These are phyloP conservation scores for Rhyacichthys aspro DNA, from an alignment of 2,797 vertebrate genomes.

Conservation along the genomic window DNA sequence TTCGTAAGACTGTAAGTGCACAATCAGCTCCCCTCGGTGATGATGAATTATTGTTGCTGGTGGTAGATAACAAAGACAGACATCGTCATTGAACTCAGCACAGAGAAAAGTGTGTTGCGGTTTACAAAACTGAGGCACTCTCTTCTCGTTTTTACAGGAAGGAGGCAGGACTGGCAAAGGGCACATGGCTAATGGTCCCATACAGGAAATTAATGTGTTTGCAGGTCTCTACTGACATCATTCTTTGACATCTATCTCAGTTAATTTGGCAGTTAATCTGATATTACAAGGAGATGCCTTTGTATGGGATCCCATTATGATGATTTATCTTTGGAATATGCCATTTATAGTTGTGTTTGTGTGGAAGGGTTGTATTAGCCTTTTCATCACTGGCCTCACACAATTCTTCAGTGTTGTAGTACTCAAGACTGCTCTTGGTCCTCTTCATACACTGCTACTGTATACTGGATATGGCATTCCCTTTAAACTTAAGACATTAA, in stretches of 20 bases:
- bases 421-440: no score
- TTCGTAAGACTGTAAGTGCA: slow-evolving; percentile 46
- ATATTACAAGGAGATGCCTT: slow-evolving; percentile 58
- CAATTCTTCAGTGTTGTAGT: no score
- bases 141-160: slow-evolving; percentile 31
- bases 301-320: slow-evolving; percentile 46
- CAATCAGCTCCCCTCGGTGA: slow-evolving; percentile 41
- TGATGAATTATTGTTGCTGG: slow-evolving; percentile 62
- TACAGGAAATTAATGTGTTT: slow-evolving; percentile 62
- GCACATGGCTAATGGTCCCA: slow-evolving; percentile 61
- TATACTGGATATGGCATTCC: no score
- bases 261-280: slow-evolving; percentile 71
- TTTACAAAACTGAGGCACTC: slow-evolving; percentile 21
- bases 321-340: background rate
- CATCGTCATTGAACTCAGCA: slow-evolving; percentile 28
- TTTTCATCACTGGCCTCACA: no score
- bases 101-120: slow-evolving; percentile 26
- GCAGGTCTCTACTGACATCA: slow-evolving; percentile 31
- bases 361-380: no score
- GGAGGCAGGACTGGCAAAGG: slow-evolving; percentile 24
- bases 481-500: no score
- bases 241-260: slow-evolving; percentile 48
- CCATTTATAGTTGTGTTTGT: slow-evolving; percentile 24
- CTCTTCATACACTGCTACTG: no score
- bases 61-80: slow-evolving; percentile 57